Conservation (phyloP, 2,797 vertebrate genomes). For the Valencia hispanica region DNA sequence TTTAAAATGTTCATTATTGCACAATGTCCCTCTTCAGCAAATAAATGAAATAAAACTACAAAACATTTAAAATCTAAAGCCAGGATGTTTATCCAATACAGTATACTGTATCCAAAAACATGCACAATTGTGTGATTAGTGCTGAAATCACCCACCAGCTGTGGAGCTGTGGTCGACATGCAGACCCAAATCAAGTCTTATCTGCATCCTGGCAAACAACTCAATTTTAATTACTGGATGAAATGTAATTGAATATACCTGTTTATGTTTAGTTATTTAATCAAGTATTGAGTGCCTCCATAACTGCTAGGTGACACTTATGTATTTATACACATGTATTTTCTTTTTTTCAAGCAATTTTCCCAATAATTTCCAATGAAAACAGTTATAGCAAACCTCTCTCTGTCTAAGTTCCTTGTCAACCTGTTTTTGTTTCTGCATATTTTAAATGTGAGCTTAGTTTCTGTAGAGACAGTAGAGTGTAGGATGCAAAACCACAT, state of each 20-base stretch:
- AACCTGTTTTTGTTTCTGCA: conserved; percentile 4
- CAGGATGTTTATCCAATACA: background rate
- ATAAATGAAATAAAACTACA: no score
- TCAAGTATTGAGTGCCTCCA: background rate
- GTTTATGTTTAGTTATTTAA: background rate
- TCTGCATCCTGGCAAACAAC: no score
- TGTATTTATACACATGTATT: background rate
- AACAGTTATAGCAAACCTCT: background rate
- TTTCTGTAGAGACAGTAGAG: conserved; percentile 35
- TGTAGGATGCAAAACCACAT: conserved; percentile 53
- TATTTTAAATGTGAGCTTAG: conserved; percentile 34
- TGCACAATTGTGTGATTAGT: background rate
- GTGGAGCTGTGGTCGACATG: background rate
- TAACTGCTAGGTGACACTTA: background rate
- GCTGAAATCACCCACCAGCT: background rate
- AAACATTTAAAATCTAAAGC: background rate
- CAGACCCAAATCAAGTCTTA: background rate
- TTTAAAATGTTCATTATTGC: no score
- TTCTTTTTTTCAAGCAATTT: background rate
- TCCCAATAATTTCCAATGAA: background rate
- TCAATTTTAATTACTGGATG: background rate
- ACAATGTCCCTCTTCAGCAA: no score
- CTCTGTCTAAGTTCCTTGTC: background rate
- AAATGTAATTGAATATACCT: background rate
- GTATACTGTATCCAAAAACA: background rate